A percentile compares a stretch with the other conserved stretches of the same genome.
Conservation (phyloP, 1,140 invertebrate genomes). For the Eurosta solidaginis region DNA sequence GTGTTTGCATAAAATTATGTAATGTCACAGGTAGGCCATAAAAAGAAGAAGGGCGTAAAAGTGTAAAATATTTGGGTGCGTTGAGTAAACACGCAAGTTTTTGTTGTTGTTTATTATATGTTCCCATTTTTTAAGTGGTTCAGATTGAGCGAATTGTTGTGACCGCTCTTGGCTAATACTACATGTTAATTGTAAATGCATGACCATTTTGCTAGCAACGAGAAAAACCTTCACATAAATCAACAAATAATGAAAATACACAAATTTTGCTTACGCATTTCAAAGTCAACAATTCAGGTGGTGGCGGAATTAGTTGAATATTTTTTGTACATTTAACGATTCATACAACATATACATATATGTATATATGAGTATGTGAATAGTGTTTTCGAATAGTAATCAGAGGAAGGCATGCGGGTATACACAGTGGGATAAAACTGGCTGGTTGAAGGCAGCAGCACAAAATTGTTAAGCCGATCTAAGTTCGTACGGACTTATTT, state of each 20-base stretch:
- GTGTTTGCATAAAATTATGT: constrained; percentile 46
- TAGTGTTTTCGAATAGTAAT: no score
- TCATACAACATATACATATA: no score
- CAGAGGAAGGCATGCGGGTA: no score
- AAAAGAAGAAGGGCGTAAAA: neutral
- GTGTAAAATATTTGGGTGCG: neutral
- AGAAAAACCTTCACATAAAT: no score
- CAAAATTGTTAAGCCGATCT: no score
- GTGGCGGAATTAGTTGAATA: neutral
- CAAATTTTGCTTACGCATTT: neutral
- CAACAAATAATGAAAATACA: neutral
- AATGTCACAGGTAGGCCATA: constrained; percentile 34
- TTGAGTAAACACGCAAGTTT: neutral
- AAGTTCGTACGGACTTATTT: no score
- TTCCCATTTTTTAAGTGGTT: neutral
- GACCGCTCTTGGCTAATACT: neutral
- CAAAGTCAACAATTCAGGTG: constrained; percentile 18
- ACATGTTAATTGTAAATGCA: constrained; percentile 52
- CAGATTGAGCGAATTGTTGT: neutral
- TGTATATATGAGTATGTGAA: no score
- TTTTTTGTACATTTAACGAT: no score
- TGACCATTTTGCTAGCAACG: constrained; percentile 34
- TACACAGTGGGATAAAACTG: no score
- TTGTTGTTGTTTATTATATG: neutral
- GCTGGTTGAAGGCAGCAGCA: no score